Conservation (phyloP, 2,797 vertebrate species). For the Oophaga sylvatica region DNA sequence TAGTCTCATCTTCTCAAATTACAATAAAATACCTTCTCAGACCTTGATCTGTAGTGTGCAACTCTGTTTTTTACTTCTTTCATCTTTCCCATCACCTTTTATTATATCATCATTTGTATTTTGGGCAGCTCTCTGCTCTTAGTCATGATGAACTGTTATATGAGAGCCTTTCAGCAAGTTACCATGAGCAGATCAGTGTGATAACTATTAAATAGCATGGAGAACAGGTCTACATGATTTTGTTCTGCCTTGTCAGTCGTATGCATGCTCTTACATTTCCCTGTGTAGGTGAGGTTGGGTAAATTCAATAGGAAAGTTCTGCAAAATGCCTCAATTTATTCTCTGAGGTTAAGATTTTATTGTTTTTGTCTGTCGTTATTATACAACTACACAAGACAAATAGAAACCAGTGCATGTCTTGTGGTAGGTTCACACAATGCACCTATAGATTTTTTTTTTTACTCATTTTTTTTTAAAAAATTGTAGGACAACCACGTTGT, state of each 20-base stretch:
- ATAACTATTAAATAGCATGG: background rate
- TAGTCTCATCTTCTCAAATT: constrained; percentile 11
- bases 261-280: background rate
- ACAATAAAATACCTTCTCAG: background rate
- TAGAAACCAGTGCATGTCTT: background rate
- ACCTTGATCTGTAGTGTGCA: constrained; percentile 6
- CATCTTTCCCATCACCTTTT: constrained; percentile 15
- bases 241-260: background rate
- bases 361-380: background rate
- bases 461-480: too few relatives aligned
- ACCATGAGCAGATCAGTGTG: background rate
- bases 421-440: too few relatives aligned
- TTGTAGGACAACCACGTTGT: too few relatives aligned
- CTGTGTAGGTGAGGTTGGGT: background rate
- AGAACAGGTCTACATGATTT: background rate
- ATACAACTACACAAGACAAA: background rate
- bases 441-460: too few relatives aligned
- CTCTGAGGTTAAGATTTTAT: background rate
- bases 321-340: background rate
- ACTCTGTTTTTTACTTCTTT: background rate
- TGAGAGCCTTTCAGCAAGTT: constrained; percentile 8
- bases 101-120: constrained; percentile 6
- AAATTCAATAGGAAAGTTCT: background rate
- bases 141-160: constrained; percentile 15
- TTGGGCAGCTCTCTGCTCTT: constrained; percentile 3